Conservation (phyloP, 2,113 vertebrate species). For the Paramisgurnus dabryanus region DNA sequence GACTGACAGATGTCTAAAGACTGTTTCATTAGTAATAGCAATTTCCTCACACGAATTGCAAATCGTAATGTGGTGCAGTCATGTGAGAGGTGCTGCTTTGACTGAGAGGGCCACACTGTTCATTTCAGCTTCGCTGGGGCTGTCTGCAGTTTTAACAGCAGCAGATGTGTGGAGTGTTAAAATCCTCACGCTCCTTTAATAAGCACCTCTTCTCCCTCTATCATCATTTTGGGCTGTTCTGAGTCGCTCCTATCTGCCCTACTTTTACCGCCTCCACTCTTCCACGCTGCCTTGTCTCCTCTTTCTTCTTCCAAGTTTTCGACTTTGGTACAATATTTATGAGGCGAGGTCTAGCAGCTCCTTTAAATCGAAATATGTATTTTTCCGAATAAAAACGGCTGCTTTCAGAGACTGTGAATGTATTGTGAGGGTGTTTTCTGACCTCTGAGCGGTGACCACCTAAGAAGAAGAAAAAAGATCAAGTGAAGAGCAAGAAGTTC, state of each 20-base stretch:
- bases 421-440: conserved; percentile 35
- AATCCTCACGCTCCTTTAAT: conserved; percentile 51
- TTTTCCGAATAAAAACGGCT: conserved; percentile 45
- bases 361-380: conserved; percentile 43
- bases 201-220: conserved; percentile 52
- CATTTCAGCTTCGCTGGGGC: conserved; percentile 36
- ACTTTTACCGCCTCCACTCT: conserved; percentile 49
- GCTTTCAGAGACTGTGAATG: conserved; percentile 43
- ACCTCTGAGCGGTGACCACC: conserved; percentile 40
- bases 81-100: conserved; percentile 27
- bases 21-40: not conserved
- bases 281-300: conserved; percentile 17
- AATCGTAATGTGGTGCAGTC: conserved; percentile 7
- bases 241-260: conserved; percentile 53
- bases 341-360: conserved; percentile 54
- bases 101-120: conserved; percentile 37
- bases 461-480: conserved; percentile 34
- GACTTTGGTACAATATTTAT: conserved; percentile 60
- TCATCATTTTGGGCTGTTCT: conserved; percentile 53
- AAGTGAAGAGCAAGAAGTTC: conserved; percentile 27
- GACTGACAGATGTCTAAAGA: not conserved
- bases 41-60: not conserved
- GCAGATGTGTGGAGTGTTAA: conserved; percentile 51
- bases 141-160: conserved; percentile 50
- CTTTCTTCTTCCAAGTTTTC: conserved; percentile 52